These are phyloP conservation scores for Smittia sp. DNA, from an alignment of 2,888 invertebrate species.

Conservation along the genomic window DNA sequence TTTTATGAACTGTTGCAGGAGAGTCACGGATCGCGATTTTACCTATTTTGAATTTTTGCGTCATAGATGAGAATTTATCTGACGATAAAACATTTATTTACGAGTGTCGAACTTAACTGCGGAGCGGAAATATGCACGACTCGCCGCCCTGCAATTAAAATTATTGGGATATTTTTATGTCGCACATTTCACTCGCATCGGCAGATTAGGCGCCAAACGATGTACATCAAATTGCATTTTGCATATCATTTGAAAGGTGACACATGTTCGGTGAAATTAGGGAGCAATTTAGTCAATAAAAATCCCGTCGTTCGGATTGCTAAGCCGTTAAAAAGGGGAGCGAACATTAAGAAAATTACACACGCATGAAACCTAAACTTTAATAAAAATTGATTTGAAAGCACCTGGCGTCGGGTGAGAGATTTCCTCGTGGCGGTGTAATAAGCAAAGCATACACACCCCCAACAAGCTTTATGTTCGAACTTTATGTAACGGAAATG, in stretches of 20 bases:
- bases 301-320: background rate
- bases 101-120: background rate
- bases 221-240: conserved; percentile 1
- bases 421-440: background rate
- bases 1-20: conserved; percentile 41
- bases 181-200: background rate
- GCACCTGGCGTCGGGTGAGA: conserved; percentile 33
- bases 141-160: conserved; percentile 14
- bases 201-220: background rate
- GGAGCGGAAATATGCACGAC: background rate
- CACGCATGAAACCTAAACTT: conserved; percentile 22
- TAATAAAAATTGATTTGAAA: conserved; percentile 38
- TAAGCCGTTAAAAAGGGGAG: conserved; percentile 1
- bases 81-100: background rate
- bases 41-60: conserved; percentile 17
- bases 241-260: background rate
- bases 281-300: background rate
- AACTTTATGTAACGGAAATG: conserved; percentile 33
- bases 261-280: background rate
- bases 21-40: conserved; percentile 31
- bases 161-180: conserved; percentile 21
- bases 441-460: conserved; percentile 34
- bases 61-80: conserved; percentile 30
- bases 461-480: conserved; percentile 28
- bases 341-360: conserved; percentile 36